Base-by-base conservation (phyloP, 2,113 vertebrate genomes). In the Ptilorrhoa leucosticta region DNA sequence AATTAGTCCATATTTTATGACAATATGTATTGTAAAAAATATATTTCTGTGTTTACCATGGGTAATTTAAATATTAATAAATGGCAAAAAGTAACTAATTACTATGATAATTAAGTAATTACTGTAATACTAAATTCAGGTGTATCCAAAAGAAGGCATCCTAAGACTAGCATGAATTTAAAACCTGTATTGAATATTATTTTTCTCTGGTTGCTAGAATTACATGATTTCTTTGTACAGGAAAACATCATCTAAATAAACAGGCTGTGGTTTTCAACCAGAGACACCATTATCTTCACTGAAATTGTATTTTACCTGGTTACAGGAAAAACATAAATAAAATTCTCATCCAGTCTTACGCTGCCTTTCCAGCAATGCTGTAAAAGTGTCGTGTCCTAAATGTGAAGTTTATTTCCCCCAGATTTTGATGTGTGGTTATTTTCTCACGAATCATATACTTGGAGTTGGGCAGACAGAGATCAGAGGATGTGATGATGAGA, bases 351-450 rank as follows among this genome's bases (percentile, higher is more conserved):
- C 30, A 66, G 13, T 17, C 28, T 64, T 68, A 9, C 0, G 0
- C 8, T 83, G 20, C 14, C 31, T 53, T 82, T 66, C 63, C 37
- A 68, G 26, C 18, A 89, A 44, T 35, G 22, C 7, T 39, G 26
- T 27, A 40, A 4, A 40, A 76, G 39, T 47, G 14, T 3, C 0
- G 0, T 45, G 4, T 57, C 48, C 17, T 70, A 58, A 61, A 68
- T 24, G 13, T 31, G 48, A 66, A 53, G 28, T 6, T 82, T 63
- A 51, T 75, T 91, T 86, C 26, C 50, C 50, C 13, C 19, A 77
- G 9, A 40, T 89, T 88, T 65, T 3, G 3, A 18, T 40, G 10
- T 57, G 31, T 50, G 44, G 6, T 31, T 91, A 28, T 84, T 66
- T 78, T 85, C 53, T 82, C 47, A 61, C 0, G 0, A 45, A 31